These are phyloP conservation scores for Alcedo atthis DNA, from an alignment of 2,797 vertebrate species.

Conservation along the genomic window DNA sequence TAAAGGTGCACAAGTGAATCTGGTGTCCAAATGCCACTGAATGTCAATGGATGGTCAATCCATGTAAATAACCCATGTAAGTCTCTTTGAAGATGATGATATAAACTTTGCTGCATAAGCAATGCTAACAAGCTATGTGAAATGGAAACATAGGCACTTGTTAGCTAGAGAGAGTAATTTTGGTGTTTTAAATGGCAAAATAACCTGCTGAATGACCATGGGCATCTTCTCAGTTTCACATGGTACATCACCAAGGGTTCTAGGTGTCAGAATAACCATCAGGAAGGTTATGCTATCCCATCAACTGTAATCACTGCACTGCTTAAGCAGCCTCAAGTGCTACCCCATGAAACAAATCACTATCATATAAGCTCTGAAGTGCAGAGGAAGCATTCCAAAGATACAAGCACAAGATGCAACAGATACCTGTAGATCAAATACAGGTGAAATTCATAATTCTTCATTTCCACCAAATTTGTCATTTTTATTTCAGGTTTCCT, in stretches of 20 bases:
- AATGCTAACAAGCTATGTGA: not conserved
- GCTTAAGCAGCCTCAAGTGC: not conserved
- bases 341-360: not conserved
- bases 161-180: not conserved
- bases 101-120: not conserved
- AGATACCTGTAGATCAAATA: not conserved
- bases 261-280: not conserved
- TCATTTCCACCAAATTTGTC: not conserved
- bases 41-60: not conserved
- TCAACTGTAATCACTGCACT: not conserved
- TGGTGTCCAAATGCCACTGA: not conserved
- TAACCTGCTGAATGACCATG: not conserved
- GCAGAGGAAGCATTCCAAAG: not conserved
- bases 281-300: not conserved
- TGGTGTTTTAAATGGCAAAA: not conserved
- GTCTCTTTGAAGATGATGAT: not conserved
- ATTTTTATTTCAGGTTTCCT: not conserved
- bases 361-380: not conserved
- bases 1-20: not conserved
- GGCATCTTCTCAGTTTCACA: not conserved
- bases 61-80: not conserved
- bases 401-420: not conserved
- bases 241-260: not conserved
- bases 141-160: not conserved
- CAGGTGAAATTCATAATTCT: not conserved